Conservation (phyloP, 2,888 invertebrate species). For the Melitaea athalia region DNA sequence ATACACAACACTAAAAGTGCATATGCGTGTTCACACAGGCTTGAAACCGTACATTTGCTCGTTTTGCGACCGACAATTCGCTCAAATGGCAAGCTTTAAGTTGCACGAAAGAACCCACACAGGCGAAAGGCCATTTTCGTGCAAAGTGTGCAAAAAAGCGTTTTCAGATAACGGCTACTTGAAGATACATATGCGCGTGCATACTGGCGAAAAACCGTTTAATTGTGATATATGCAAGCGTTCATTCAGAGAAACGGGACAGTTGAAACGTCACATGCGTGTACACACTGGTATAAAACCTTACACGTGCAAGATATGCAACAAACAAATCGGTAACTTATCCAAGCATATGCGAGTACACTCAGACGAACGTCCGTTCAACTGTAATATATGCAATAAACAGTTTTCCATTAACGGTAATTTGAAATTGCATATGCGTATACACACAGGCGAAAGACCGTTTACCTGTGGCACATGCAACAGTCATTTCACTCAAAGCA, state of each 20-base stretch:
- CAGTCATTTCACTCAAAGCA: conserved; percentile 42
- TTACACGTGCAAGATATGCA: conserved; percentile 71
- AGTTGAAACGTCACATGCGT: conserved; percentile 66
- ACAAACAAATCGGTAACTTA: conserved; percentile 71
- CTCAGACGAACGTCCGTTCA: conserved; percentile 57
- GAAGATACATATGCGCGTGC: conserved; percentile 72
- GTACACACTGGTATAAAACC: conserved; percentile 69
- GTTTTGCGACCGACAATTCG: conserved; percentile 66
- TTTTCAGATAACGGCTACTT: conserved; percentile 74
- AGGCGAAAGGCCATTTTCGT: conserved; percentile 64
- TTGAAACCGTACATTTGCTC: conserved; percentile 67
- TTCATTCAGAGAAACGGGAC: conserved; percentile 66
- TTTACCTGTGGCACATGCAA: conserved; percentile 38
- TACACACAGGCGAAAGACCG: conserved; percentile 40
- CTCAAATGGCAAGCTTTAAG: conserved; percentile 73
- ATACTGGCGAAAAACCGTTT: conserved; percentile 69
- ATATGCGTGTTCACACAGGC: conserved; percentile 71
- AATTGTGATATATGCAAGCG: conserved; percentile 66
- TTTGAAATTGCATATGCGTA: conserved; percentile 43
- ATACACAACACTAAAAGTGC: conserved; percentile 70
- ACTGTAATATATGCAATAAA: conserved; percentile 46
- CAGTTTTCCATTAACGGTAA: conserved; percentile 41
- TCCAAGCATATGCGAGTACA: conserved; percentile 71
- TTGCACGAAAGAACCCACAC: conserved; percentile 71
- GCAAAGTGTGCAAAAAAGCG: conserved; percentile 68